A percentile compares a stretch with the other conserved stretches of the same genome.
Evolutionary conservation across 2,888 invertebrate genomes (phyloP).

Genomic region (Pharmacophagus antenor): DNA sequence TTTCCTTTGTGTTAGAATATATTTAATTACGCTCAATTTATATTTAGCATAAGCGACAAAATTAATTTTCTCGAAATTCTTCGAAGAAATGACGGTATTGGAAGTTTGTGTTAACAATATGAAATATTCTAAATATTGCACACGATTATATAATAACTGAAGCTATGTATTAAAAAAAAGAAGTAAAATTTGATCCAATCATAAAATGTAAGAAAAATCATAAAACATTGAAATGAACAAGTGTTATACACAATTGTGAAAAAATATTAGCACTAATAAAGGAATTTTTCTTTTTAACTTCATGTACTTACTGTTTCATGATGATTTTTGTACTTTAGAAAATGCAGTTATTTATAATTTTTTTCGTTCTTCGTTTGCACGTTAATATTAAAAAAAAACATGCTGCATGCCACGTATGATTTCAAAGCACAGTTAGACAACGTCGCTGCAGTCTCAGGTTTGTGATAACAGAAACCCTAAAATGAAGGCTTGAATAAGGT

Average conservation of each 20-base stretch:
- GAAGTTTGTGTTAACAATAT: background rate
- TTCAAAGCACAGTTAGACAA: conserved; percentile 31
- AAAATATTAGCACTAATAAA: no score
- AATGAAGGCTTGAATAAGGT: conserved; percentile 56
- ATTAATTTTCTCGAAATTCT: conserved; percentile 26
- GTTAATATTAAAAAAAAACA: background rate
- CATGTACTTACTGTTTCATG: no score
- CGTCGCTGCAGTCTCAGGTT: conserved; percentile 37
- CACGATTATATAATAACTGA: background rate
- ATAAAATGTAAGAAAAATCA: background rate
- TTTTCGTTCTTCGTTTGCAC: background rate
- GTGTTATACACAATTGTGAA: no score
- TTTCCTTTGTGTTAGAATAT: conserved; percentile 56
- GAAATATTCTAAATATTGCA: background rate
- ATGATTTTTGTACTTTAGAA: no score
- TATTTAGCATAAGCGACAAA: conserved; percentile 19
- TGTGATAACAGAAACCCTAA: conserved; percentile 42
- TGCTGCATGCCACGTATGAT: conserved; percentile 29
- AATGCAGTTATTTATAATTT: no score
- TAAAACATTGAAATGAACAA: no score
- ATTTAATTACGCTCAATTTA: conserved; percentile 27
- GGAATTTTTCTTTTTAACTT: no score
- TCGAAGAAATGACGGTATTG: conserved; percentile 31
- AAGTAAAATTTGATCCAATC: background rate
- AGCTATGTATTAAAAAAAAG: background rate